These are phyloP conservation scores for Hirundo rustica DNA, from an alignment of 2,797 vertebrate genomes.

Conservation along the genomic window DNA sequence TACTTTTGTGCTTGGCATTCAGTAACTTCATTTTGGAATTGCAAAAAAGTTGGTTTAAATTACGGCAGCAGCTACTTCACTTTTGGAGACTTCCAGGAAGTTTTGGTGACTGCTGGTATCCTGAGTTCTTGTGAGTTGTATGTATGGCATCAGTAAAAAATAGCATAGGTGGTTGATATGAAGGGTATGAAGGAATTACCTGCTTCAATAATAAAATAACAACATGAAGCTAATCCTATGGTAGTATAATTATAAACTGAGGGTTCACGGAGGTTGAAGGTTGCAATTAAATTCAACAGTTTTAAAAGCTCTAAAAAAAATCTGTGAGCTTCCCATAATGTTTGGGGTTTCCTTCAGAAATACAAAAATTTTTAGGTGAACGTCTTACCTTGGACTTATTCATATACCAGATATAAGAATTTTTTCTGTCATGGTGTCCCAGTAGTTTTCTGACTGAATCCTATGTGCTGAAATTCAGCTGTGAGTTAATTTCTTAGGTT, in stretches of 20 bases:
- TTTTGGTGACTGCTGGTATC: neutral
- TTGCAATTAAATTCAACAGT: neutral
- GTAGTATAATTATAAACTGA: neutral
- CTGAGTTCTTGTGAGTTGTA: neutral
- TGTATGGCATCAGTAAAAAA: neutral
- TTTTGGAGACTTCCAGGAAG: neutral
- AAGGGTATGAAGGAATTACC: neutral
- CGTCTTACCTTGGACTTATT: neutral
- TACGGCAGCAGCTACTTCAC: neutral
- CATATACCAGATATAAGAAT: neutral
- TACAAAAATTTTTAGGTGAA: neutral
- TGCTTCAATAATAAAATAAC: neutral
- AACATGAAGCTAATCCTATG: neutral
- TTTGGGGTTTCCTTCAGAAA: neutral
- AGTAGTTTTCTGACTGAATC: neutral
- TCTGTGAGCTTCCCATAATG: neutral
- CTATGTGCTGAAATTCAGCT: neutral
- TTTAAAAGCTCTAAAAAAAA: neutral
- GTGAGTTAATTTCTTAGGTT: neutral
- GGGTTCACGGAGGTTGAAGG: neutral
- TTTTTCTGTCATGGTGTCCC: neutral
- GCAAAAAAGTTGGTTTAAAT: neutral
- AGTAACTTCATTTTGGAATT: neutral
- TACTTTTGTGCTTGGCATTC: neutral
- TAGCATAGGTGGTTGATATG: neutral